These are phyloP conservation scores for Condylostylus longicornis DNA, from an alignment of 1,140 invertebrate genomes.

Conservation along the genomic window DNA sequence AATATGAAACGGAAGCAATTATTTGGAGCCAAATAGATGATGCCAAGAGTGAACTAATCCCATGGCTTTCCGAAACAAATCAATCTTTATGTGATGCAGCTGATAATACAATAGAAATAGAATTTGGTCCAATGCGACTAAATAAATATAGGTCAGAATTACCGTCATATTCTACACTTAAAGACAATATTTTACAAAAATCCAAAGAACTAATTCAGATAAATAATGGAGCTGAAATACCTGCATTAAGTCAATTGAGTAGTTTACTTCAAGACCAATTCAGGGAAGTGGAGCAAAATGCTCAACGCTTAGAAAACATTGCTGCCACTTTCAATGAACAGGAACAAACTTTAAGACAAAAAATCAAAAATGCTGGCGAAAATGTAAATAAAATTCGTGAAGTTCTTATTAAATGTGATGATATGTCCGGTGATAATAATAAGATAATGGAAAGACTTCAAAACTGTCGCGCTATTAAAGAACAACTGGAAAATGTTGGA, in stretches of 20 bases:
- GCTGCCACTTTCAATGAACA: constrained; percentile 53
- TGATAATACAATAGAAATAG: constrained; percentile 60
- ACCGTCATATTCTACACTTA: constrained; percentile 55
- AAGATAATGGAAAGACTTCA: constrained; percentile 66
- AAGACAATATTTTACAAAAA: constrained; percentile 61
- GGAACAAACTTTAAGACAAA: constrained; percentile 53
- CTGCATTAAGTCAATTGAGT: constrained; percentile 51
- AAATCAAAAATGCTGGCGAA: constrained; percentile 53
- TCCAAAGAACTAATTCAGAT: constrained; percentile 63
- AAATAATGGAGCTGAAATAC: constrained; percentile 54
- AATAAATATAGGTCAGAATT: constrained; percentile 76
- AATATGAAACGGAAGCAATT: constrained; percentile 70
- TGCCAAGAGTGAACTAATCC: constrained; percentile 61
- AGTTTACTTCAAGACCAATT: constrained; percentile 64
- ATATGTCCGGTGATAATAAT: constrained; percentile 71
- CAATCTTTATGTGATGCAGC: constrained; percentile 55
- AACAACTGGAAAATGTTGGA: constrained; percentile 46
- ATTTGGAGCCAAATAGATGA: constrained; percentile 87
- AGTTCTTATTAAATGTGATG: constrained; percentile 76
- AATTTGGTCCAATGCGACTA: constrained; percentile 59
- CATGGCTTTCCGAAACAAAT: constrained; percentile 71
- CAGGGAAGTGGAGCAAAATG: constrained; percentile 51
- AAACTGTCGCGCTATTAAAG: constrained; percentile 52
- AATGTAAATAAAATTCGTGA: constrained; percentile 63
- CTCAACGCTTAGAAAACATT: constrained; percentile 56